Evolutionary conservation across 2,888 invertebrate genomes (phyloP), one percentile per base, ranked within the genome.

Genomic region (Pterostichus madidus): DNA sequence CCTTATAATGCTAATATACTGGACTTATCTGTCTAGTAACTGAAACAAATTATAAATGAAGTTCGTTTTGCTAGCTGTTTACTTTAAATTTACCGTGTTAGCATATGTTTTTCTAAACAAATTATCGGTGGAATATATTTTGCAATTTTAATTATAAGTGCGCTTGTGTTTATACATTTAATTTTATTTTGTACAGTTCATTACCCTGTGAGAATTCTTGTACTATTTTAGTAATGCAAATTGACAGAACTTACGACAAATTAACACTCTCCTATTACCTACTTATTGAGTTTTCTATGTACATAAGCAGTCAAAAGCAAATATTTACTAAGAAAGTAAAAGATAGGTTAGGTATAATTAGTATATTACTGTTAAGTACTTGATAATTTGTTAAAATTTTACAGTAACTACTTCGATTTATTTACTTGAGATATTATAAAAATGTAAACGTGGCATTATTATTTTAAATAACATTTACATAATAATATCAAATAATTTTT

Each of bases 311-410:
- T 15, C 2, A 56, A 56, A 56, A 56, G 8, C 5, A 56, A 56
- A 17, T 17, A 17, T 56, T 46, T n/a, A 46, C 17, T 15, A 11
- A 13, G 15, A 39, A 76, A 53, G 39, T 53, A 53, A 53, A 39
- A 71, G 24, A 13, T 71, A 52, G n/a, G 52, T 52, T 52, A 7
- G 44, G 15, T 11, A 17, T 8, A 71, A 71, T 71, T 71, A 71
- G 44, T 13, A 71, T 44, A 5, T 46, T 44, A 15, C n/a, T 44
- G 6, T 44, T 71, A 71, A 71, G 8, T 52, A 52, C n/a, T 6
- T 13, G 52, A n/a, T 35, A 64, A 35, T 64, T 64, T 64, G 64
- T 64, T 53, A 53, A 53, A 59, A 59, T 31, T 31, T 24, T 24
- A 59, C 31, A 59, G 59, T 15, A 17, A 24, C 10, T 24, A 10